Percentiles rank a stretch among this genome's conserved stretches.
Conservation (phyloP, 2,113 vertebrate species). For the Cyprinodon brontotheroides region DNA sequence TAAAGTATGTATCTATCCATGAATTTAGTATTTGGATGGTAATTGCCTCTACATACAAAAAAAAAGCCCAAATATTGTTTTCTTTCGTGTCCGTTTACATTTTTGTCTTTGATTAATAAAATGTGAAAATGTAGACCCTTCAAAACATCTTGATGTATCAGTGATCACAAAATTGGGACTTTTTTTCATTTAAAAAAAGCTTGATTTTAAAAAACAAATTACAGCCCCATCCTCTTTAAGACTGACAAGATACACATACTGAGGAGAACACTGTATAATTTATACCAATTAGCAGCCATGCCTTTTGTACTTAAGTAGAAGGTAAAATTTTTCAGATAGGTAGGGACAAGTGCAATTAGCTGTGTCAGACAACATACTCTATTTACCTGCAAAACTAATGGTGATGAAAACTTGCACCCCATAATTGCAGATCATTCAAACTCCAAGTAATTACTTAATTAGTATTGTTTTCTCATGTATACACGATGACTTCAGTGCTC, state of each 20-base stretch:
- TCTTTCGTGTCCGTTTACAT: not conserved
- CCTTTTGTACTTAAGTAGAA: slow-evolving; percentile 35
- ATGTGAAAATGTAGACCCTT: not conserved
- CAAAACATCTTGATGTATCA: not conserved
- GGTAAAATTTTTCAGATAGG: slow-evolving; percentile 31
- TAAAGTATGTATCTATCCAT: no score
- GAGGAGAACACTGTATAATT: slow-evolving; percentile 33
- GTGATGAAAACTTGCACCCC: slow-evolving; percentile 59
- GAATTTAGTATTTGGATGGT: no score
- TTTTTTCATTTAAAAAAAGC: slow-evolving; percentile 1
- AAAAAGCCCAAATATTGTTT: not conserved
- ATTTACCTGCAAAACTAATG: slow-evolving; percentile 67
- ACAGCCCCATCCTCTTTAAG: not conserved
- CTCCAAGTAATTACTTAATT: slow-evolving; percentile 73
- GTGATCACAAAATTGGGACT: not conserved
- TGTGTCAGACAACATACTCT: slow-evolving; percentile 51
- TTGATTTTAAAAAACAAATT: slow-evolving; percentile 5
- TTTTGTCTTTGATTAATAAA: not conserved
- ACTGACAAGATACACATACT: not conserved
- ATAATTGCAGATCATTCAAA: slow-evolving; percentile 61
- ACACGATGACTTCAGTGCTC: slow-evolving; percentile 20
- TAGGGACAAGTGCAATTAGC: slow-evolving; percentile 58
- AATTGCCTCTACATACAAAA: not conserved
- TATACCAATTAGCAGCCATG: slow-evolving; percentile 33
- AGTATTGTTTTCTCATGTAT: slow-evolving; percentile 43